These are phyloP conservation scores for Lordiphosa fenestrarum DNA, from an alignment of 2,888 invertebrate genomes.

Conservation along the genomic window DNA sequence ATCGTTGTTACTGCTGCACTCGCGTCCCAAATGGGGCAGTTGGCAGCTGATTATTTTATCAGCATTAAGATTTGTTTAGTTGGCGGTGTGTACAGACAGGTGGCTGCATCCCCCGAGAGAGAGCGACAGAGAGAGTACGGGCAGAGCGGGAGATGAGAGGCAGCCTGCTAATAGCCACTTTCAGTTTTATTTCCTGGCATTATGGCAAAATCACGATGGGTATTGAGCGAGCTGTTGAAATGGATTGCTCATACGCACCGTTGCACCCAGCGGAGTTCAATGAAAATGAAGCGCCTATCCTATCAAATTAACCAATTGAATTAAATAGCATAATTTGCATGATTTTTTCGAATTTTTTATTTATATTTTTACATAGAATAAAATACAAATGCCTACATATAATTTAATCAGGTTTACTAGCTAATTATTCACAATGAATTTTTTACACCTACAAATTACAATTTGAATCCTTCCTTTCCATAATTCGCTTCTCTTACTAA, in stretches of 20 bases:
- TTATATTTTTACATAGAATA: conserved; percentile 46
- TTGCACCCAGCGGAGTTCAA: conserved; percentile 32
- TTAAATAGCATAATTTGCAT: background rate
- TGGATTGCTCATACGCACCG: conserved; percentile 63
- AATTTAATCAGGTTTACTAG: conserved; percentile 64
- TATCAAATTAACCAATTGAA: background rate
- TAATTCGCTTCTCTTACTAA: background rate
- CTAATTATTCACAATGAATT: conserved; percentile 53
- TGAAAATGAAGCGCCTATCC: conserved; percentile 22
- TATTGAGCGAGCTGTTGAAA: conserved; percentile 37
- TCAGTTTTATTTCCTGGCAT: conserved; percentile 64
- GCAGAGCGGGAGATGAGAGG: background rate
- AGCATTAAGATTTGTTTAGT: conserved; percentile 42
- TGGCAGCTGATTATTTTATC: conserved; percentile 54
- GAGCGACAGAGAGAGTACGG: background rate
- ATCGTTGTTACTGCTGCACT: conserved; percentile 26
- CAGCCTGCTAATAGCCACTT: conserved; percentile 48
- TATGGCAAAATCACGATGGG: conserved; percentile 45
- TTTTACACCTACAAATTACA: conserved; percentile 16
- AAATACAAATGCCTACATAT: conserved; percentile 51
- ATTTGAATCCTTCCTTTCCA: conserved; percentile 1
- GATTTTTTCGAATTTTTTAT: conserved; percentile 5
- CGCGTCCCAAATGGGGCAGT: conserved; percentile 1
- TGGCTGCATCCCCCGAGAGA: conserved; percentile 30
- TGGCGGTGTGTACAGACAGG: conserved; percentile 25